Evolutionary conservation across 2,888 invertebrate genomes (phyloP).

Genomic region (Mythimna ferrago): DNA sequence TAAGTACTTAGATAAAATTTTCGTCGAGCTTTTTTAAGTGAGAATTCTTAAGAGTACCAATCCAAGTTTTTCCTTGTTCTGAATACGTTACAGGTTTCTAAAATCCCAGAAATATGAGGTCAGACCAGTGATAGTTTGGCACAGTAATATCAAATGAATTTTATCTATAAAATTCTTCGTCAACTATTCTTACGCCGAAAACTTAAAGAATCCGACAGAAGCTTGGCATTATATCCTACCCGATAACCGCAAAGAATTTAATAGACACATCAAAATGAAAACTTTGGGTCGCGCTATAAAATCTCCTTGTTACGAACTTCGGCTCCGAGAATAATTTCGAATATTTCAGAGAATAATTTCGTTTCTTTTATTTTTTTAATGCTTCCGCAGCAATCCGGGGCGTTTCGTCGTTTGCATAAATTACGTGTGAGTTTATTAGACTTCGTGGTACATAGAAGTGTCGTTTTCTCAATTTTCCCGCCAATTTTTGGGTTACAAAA

Average conservation of each 20-base stretch:
- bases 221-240: constrained; percentile 67
- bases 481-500: constrained; percentile 86
- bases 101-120: constrained; percentile 22
- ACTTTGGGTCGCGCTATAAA: constrained; percentile 75
- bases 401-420: constrained; percentile 80
- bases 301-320: constrained; percentile 71
- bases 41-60: not conserved
- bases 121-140: constrained; percentile 39
- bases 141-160: constrained; percentile 60
- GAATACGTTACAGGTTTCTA: constrained; percentile 1
- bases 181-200: constrained; percentile 69
- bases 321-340: constrained; percentile 67
- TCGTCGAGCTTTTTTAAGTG: not conserved
- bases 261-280: constrained; percentile 81
- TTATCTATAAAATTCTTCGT: constrained; percentile 68
- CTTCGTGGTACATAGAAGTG: constrained; percentile 77
- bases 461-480: constrained; percentile 88
- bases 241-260: constrained; percentile 78
- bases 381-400: constrained; percentile 68
- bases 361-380: constrained; percentile 80
- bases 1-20: not conserved
- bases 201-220: constrained; percentile 69
- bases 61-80: not conserved
- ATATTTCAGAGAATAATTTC: constrained; percentile 62
- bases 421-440: constrained; percentile 74